Percentiles rank a stretch among this genome's conserved stretches.
Conservation (phyloP, 2,797 vertebrate species). For the Lacerta bilineata region DNA sequence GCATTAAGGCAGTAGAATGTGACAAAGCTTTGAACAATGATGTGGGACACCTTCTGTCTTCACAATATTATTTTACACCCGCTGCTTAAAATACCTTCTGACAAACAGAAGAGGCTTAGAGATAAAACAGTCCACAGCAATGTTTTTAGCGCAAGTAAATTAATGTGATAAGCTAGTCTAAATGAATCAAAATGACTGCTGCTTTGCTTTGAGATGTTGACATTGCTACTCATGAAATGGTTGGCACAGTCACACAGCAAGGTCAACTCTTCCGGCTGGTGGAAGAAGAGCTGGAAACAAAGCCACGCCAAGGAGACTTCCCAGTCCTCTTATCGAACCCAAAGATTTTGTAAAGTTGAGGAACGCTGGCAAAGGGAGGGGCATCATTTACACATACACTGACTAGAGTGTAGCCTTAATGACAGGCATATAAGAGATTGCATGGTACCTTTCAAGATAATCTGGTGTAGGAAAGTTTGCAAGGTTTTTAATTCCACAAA, state of each 20-base stretch:
- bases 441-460: background rate
- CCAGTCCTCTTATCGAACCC: fast-evolving
- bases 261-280: constrained; percentile 17
- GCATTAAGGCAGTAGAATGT: fast-evolving
- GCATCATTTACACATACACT: fast-evolving
- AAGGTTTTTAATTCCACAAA: background rate
- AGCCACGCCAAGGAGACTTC: fast-evolving
- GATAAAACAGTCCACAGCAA: background rate
- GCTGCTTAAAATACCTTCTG: background rate
- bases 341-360: background rate
- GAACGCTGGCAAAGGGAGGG: background rate
- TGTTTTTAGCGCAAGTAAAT: background rate
- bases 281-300: fast-evolving
- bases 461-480: background rate
- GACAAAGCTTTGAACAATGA: background rate
- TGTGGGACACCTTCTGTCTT: fast-evolving
- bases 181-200: constrained; percentile 36
- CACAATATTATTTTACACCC: background rate
- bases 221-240: background rate
- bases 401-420: background rate
- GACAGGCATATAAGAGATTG: background rate
- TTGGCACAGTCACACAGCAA: fast-evolving
- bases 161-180: constrained; percentile 44
- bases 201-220: background rate
- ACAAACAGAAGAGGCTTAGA: background rate